Evolutionary conservation across 2,797 vertebrate species (phyloP).

Genomic region (Spizella passerina): DNA sequence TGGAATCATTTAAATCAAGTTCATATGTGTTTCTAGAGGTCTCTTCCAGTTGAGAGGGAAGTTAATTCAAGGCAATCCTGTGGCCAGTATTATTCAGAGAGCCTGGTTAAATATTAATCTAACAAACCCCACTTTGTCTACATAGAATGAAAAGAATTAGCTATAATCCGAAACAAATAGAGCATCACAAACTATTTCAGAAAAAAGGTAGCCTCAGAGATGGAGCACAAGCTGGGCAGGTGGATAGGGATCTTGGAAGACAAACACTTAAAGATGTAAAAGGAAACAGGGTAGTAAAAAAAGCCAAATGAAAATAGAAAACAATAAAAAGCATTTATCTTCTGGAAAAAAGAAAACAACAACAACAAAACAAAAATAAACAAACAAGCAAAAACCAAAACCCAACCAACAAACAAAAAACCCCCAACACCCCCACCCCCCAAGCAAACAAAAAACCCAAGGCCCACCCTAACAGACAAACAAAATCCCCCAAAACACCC

Average conservation of each 20-base stretch:
- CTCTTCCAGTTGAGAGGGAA: neutral
- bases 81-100: neutral
- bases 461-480: neutral
- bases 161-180: neutral
- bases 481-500: neutral
- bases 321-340: neutral
- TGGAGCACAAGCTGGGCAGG: neutral
- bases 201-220: neutral
- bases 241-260: neutral
- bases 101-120: neutral
- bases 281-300: neutral
- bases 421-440: too few relatives aligned
- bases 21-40: slow-evolving; percentile 25
- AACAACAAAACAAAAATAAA: neutral
- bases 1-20: slow-evolving; percentile 28
- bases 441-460: neutral
- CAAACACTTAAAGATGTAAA: neutral
- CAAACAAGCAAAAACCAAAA: neutral
- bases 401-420: neutral
- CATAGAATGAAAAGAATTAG: neutral
- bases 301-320: neutral
- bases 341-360: neutral
- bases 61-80: slow-evolving; percentile 32
- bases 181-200: neutral
- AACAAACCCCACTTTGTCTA: neutral